These are phyloP conservation scores for Hycleus phaleratus DNA, from an alignment of 1,140 invertebrate genomes.

Conservation along the genomic window DNA sequence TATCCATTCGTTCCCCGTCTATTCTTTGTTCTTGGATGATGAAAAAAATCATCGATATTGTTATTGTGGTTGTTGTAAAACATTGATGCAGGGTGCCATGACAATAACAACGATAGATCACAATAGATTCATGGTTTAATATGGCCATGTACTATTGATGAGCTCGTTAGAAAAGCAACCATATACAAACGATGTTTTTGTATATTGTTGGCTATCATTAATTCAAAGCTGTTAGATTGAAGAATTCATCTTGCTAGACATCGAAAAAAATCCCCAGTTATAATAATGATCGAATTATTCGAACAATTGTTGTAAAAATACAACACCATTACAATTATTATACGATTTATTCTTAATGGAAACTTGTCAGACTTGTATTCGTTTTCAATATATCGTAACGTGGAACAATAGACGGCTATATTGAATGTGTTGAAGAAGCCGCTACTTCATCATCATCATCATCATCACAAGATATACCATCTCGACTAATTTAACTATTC, in stretches of 20 bases:
- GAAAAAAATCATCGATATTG: too few species aligned
- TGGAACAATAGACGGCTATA: slow-evolving; percentile 3
- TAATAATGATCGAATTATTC: too few species aligned
- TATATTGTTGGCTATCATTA: too few species aligned
- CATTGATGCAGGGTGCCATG: neutral
- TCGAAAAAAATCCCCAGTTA: too few species aligned
- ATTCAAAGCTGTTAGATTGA: too few species aligned
- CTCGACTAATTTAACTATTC: slow-evolving; percentile 17
- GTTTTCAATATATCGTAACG: neutral
- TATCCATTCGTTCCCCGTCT: slow-evolving; percentile 16
- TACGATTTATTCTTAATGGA: too few species aligned
- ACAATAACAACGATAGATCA: slow-evolving; percentile 7
- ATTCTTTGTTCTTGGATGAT: neutral
- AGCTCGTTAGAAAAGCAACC: slow-evolving; percentile 11
- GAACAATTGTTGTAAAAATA: too few species aligned
- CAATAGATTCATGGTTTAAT: slow-evolving; percentile 18
- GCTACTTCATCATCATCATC: slow-evolving; percentile 12
- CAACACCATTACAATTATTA: too few species aligned
- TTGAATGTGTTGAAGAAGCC: slow-evolving; percentile 4
- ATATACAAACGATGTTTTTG: neutral
- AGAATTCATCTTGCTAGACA: too few species aligned
- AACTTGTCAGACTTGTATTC: neutral
- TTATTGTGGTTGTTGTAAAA: too few species aligned
- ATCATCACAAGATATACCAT: slow-evolving; percentile 5
- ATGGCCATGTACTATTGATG: slow-evolving; percentile 15